A percentile compares a stretch with the other conserved stretches of the same genome.
Conservation (phyloP, 2,113 vertebrate species). For the Hylia prasina region DNA sequence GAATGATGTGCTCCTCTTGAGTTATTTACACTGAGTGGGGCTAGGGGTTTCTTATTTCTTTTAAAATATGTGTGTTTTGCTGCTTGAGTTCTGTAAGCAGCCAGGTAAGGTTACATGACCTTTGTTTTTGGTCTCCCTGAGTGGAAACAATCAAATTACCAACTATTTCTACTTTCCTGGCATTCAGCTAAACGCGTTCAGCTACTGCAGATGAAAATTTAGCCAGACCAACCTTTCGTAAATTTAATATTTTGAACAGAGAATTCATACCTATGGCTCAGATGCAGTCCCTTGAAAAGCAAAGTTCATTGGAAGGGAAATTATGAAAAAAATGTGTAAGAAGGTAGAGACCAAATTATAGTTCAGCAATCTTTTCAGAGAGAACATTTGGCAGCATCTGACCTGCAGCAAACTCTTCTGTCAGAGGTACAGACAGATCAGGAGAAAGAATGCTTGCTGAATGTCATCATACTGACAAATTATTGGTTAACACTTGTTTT, state of each 20-base stretch:
- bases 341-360: background rate
- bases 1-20: background rate
- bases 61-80: background rate
- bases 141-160: background rate
- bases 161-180: background rate
- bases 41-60: background rate
- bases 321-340: background rate
- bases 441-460: background rate
- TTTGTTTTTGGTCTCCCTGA: background rate
- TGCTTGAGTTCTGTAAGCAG: background rate
- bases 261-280: background rate
- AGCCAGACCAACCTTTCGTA: background rate
- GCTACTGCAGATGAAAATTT: background rate
- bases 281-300: background rate
- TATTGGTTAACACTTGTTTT: background rate
- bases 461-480: background rate
- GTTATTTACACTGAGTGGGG: background rate
- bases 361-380: background rate
- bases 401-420: background rate
- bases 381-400: background rate
- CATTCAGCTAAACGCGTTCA: background rate
- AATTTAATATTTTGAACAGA: background rate
- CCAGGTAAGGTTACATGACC: background rate
- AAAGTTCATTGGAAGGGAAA: background rate
- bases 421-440: background rate